Evolutionary conservation across 2,888 invertebrate genomes (phyloP).

Genomic region (Sesamia inferens): DNA sequence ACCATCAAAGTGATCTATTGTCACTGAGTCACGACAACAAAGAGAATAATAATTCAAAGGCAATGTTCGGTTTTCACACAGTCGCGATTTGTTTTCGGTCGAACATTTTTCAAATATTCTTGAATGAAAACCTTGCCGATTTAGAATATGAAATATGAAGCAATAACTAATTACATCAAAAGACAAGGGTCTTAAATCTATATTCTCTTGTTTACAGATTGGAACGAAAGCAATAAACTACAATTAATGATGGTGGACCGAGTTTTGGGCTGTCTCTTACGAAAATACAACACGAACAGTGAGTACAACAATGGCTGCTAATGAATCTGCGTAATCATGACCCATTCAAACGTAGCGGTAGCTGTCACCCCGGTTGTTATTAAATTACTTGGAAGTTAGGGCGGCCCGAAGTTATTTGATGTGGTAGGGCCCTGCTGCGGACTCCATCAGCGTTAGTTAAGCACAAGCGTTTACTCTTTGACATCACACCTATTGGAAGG

Average conservation of each 20-base stretch:
- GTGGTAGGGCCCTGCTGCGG: conserved; percentile 23
- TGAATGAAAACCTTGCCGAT: conserved; percentile 14
- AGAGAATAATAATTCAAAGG: conserved; percentile 26
- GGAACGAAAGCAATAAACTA: conserved; percentile 74
- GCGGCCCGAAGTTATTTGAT: conserved; percentile 48
- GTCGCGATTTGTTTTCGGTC: conserved; percentile 14
- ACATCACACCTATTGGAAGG: conserved; percentile 8
- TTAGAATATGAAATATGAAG: conserved; percentile 20
- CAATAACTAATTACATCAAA: conserved; percentile 26
- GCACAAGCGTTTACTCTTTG: conserved; percentile 37
- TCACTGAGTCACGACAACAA: conserved; percentile 10
- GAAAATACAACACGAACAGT: conserved; percentile 79
- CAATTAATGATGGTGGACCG: conserved; percentile 77
- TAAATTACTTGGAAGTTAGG: conserved; percentile 57
- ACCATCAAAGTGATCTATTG: conserved; percentile 33
- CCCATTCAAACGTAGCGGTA: conserved; percentile 46
- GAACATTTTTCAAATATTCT: conserved; percentile 22
- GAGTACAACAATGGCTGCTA: conserved; percentile 61
- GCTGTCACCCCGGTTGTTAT: conserved; percentile 54
- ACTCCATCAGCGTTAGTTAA: conserved; percentile 40
- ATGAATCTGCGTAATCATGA: conserved; percentile 57
- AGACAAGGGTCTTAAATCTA: conserved; percentile 29
- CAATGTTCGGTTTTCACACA: neutral
- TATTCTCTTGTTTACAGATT: conserved; percentile 75
- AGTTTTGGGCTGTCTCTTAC: conserved; percentile 72